Evolutionary conservation across 2,797 vertebrate species (phyloP), one percentile per base, ranked within the genome.

Genomic region (Somateria mollissima): DNA sequence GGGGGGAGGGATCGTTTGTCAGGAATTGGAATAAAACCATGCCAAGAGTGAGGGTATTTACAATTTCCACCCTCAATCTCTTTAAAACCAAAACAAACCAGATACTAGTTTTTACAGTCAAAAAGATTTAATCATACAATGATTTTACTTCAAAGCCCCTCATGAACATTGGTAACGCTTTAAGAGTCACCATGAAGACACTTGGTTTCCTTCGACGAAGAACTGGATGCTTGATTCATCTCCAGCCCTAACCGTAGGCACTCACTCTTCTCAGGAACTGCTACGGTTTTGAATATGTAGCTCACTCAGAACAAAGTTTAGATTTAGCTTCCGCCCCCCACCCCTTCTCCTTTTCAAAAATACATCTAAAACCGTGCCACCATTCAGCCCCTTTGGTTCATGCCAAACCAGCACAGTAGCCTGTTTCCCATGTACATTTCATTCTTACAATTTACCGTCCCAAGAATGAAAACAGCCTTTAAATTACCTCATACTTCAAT

Each of bases 401-500:
- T 5, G 41, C 6, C 60, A 69, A 89, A 90, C 8, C 8, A 17
- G 47, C 6, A 66, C 27, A 78, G 79, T 28, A 41, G 12, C 27
- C 39, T 6, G 1, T 69, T 93, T 91, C 19, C 9, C 36, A 61
- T 4, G 20, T 24, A 57, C 32, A 41, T 49, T 87, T 93, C 4
- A 6, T 76, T 66, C 60, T 80, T 43, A 19, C 0, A 0, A 39
- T 86, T 85, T 41, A 67, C 34, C 19, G 66, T 3, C 34, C 32
- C 37, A 36, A 70, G 16, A 95, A 96, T 16, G 17, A 81, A 90
- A 85, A 69, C 32, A 79, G 37, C 30, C 41, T 69, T 73, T 80
- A 62, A 91, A 84, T 85, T 89, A 92, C 72, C 32, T 41, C 53
- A 28, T 20, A 79, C 39, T 80, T 60, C 89, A 92, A 89, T 67